Base-by-base conservation (phyloP, 2,888 invertebrate genomes). In the Watsonalla binaria region DNA sequence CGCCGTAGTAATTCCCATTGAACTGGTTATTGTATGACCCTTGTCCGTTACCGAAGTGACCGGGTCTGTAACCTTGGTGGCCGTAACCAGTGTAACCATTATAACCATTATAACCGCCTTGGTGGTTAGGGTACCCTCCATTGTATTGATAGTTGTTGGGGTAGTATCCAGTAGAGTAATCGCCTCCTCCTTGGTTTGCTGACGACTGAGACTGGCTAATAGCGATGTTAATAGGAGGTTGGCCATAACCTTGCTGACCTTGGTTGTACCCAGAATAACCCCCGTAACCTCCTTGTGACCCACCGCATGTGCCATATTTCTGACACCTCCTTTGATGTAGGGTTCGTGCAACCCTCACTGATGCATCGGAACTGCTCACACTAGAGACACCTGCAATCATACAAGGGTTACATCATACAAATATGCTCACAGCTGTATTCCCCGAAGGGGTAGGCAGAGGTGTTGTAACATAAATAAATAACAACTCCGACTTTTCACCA, bases 121-220 rank as follows among this genome's bases (percentile, higher is more conserved):
- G 58, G 51, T 56, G 59, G 52, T 67, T 57, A 8, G 71, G 72
- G 51, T 66, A 63, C 9, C 65, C 68, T 8, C 66, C 62, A 33
- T 72, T 73, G 54, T 63, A 68, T 52, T 86, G 86, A 50, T 84
- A 69, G 61, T 85, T 85, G 56, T 80, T 78, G 2, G 86, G 86
- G 52, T 72, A 76, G 60, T 80, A 71, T 0, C 83, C 80, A 37
- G 61, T 65, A 2, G 72, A 72, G 47, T 80, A 76, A 8, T 84
- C 85, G 2, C 84, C 84, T 0, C 79, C 82, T 0, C 83, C 88
- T 11, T 80, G 75, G 37, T 80, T 86, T 0, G 86, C 74, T 5
- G 89, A 85, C 9, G 87, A 75, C 58, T 90, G 90, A 0, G 90
- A 88, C 58, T 90, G 90, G 52, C 89, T 90, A 53, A 90, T 85